A percentile compares a stretch with the other conserved stretches of the same genome.
Evolutionary conservation across 2,888 invertebrate species (phyloP).

Genomic region (Acanthacorydalis orientalis): DNA sequence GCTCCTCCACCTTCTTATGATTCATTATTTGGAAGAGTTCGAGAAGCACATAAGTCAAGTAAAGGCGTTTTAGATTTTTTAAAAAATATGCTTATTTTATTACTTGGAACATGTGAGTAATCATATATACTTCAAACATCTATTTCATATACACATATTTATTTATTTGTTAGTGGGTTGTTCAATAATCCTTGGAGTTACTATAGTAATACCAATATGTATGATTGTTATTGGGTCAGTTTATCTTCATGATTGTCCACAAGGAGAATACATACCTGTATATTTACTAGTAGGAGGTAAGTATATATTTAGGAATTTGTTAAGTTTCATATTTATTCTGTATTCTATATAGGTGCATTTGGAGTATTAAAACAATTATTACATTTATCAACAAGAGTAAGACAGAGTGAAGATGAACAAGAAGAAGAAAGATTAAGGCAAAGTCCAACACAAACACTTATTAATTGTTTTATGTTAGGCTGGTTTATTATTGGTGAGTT

Average conservation of each 20-base stretch:
- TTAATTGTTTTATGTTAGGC: conserved; percentile 45
- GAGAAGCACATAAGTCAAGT: conserved; percentile 40
- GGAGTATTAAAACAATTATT: conserved; percentile 45
- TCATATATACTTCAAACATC: conserved; percentile 5
- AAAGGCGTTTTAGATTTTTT: conserved; percentile 42
- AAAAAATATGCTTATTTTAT: conserved; percentile 37
- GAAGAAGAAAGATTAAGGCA: conserved; percentile 34
- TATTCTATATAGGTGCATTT: conserved; percentile 31
- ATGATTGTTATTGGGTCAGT: conserved; percentile 50
- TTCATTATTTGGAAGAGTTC: conserved; percentile 44
- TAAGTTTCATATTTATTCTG: neutral
- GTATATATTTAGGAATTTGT: neutral
- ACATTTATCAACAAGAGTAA: conserved; percentile 35
- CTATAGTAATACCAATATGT: conserved; percentile 44
- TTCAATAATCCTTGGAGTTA: conserved; percentile 41
- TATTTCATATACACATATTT: neutral
- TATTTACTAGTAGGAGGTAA: conserved; percentile 46
- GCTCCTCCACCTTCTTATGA: conserved; percentile 51
- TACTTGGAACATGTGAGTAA: conserved; percentile 44
- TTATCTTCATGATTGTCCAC: conserved; percentile 45
- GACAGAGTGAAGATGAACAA: conserved; percentile 33
- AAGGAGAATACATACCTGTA: conserved; percentile 48
- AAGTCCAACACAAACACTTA: conserved; percentile 34
- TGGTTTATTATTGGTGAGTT: conserved; percentile 51
- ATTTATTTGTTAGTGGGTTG: conserved; percentile 38